Conservation (phyloP, 1,140 invertebrate species). For the Halesus radiatus region DNA sequence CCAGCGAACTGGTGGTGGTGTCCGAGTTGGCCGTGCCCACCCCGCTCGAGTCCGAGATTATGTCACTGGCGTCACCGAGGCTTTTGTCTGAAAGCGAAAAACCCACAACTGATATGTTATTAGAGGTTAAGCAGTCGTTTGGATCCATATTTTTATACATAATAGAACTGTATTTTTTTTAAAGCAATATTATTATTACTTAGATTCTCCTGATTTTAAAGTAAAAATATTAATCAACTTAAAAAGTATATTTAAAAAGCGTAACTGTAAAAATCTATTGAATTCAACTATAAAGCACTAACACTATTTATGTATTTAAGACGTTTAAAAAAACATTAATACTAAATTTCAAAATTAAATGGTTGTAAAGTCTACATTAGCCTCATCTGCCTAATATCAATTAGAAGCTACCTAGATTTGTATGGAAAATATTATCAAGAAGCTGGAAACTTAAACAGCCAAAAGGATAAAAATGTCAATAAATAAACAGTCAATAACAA, state of each 20-base stretch:
- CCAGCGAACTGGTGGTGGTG: slow-evolving; percentile 83
- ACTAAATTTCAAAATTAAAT: slow-evolving; percentile 6
- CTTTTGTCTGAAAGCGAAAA: slow-evolving; percentile 82
- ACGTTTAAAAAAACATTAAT: background rate
- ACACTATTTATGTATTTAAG: background rate
- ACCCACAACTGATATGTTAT: slow-evolving; percentile 57
- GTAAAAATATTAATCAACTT: background rate
- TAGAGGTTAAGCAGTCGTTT: slow-evolving; percentile 48
- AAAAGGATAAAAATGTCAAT: slow-evolving; percentile 57
- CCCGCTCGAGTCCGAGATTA: slow-evolving; percentile 91
- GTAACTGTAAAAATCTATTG: background rate
- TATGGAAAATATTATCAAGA: slow-evolving; percentile 44
- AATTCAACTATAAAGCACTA: slow-evolving; percentile 3
- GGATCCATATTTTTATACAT: background rate
- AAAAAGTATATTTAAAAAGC: slow-evolving; percentile 3
- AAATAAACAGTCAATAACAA: slow-evolving; percentile 39
- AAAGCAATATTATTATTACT: background rate
- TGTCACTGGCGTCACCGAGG: slow-evolving; percentile 88
- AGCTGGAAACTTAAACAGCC: slow-evolving; percentile 55
- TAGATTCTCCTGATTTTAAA: background rate
- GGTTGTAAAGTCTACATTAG: slow-evolving; percentile 4
- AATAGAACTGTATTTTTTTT: background rate
- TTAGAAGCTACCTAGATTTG: slow-evolving; percentile 24
- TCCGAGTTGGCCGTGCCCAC: slow-evolving; percentile 91
- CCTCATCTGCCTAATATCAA: slow-evolving; percentile 38